These are phyloP conservation scores for Echinometra lucunter DNA, from an alignment of 53 echinoderm and acorn worm genomes.

Conservation along the genomic window DNA sequence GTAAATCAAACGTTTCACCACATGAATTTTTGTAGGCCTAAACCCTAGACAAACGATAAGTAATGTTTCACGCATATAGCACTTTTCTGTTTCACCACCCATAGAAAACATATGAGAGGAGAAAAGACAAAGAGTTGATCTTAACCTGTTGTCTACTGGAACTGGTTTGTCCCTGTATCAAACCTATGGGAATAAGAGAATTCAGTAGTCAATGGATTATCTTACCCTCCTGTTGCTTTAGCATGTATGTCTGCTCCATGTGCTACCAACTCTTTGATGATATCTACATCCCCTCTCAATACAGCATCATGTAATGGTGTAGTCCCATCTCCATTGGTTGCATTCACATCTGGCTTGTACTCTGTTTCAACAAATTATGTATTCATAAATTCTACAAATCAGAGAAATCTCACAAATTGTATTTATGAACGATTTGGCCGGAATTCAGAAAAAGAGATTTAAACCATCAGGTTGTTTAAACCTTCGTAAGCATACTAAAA, in stretches of 20 bases:
- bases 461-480: too few relatives aligned
- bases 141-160: too few relatives aligned
- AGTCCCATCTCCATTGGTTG: constrained; percentile 84
- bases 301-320: constrained; percentile 97
- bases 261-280: constrained; percentile 80
- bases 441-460: too few relatives aligned
- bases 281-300: constrained; percentile 77
- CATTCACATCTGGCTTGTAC: constrained; percentile 80
- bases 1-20: background rate
- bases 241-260: constrained; percentile 78
- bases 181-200: too few relatives aligned
- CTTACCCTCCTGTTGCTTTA: constrained; percentile 89
- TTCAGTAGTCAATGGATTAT: too few relatives aligned
- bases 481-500: too few relatives aligned
- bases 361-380: constrained; percentile 63
- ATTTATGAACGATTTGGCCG: background rate
- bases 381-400: background rate
- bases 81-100: too few relatives aligned
- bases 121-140: too few relatives aligned
- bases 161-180: too few relatives aligned
- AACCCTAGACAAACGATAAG: background rate
- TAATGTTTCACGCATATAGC: background rate
- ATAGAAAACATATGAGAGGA: too few relatives aligned
- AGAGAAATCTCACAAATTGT: background rate
- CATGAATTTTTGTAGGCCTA: background rate